These are phyloP conservation scores for Euzetes globulus DNA, from an alignment of 2,888 invertebrate species.

Conservation along the genomic window DNA sequence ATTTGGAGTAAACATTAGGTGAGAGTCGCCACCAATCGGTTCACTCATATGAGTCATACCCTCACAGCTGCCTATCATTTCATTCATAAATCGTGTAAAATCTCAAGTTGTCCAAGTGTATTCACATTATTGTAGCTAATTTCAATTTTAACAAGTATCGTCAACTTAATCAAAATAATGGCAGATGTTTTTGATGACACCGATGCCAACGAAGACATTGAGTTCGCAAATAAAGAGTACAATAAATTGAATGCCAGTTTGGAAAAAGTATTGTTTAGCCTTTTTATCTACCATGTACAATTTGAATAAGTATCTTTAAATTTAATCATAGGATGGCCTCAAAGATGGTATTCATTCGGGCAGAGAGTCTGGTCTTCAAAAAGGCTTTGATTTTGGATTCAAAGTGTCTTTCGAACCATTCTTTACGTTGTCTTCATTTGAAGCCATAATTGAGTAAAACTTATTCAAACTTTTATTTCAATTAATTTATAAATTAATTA, in stretches of 20 bases:
- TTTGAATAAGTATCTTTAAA: not conserved
- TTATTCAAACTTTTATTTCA: not conserved
- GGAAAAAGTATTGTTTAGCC: not conserved
- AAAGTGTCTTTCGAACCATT: not conserved
- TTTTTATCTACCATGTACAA: not conserved
- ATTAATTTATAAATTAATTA: not conserved
- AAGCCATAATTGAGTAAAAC: constrained; percentile 26
- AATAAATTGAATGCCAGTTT: not conserved
- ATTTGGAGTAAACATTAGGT: not conserved
- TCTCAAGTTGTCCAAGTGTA: too few relatives aligned
- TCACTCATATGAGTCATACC: not conserved
- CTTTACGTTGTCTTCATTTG: constrained; percentile 14
- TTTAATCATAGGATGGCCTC: constrained; percentile 10
- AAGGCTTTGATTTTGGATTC: constrained; percentile 1
- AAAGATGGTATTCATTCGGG: constrained; percentile 12
- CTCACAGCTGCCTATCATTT: too few relatives aligned
- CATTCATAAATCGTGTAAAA: too few relatives aligned
- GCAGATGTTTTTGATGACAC: constrained; percentile 8
- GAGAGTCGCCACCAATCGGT: constrained; percentile 24
- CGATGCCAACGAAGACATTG: constrained; percentile 13
- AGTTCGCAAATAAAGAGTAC: constrained; percentile 4
- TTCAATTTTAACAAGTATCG: too few relatives aligned
- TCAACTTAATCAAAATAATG: not conserved
- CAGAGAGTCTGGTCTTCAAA: not conserved
- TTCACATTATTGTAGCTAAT: too few relatives aligned